Evolutionary conservation across 2,113 vertebrate species (phyloP), one percentile per base, ranked within the genome.

Genomic region (Eonycteris spelaea): DNA sequence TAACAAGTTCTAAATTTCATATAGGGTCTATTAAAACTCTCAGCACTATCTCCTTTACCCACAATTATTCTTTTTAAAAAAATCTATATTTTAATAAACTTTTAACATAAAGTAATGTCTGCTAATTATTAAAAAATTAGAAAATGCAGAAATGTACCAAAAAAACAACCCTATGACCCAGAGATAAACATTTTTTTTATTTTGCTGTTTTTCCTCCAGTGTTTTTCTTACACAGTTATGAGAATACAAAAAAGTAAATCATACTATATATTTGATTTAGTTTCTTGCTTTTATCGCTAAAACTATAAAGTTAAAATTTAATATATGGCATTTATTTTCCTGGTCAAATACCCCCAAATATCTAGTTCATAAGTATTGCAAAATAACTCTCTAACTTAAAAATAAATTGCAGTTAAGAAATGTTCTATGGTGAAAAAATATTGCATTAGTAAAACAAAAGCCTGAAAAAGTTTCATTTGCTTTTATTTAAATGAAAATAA

Each of bases 211-310:
- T 96, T 79, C 10, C 16, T 68, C 51, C n/a, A 90, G 65, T 53
- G 28, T 35, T 94, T 95, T 96, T 89, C 83, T 93, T 45, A 45
- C 9, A 90, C 28, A 92, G 70, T 96, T 94, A 84, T 55, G 61
- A 95, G 35, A 74, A 92, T 87, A 92, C 70, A 63, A 87, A 79
- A 86, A 96, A 86, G 57, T 74, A 40, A 95, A 90, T 84, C 26
- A 80, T 78, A 80, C 18, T 51, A 21, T 86, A 79, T 82, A 80
- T 90, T 65, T 93, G 59, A 90, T 71, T 87, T 79, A 90, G 86
- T 91, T 89, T 74, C 33, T 90, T 91, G 77, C 19, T 95, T 94
- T 96, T 92, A 92, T 87, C 90, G 95, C 70, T 59, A 80, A 95
- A 96, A 78, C 53, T 30, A 90, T 86, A 75, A 96, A 70, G 63